phyloP scores from a whole-genome alignment of 1,140 invertebrate species.

The Nasonia giraulti region DNA sequence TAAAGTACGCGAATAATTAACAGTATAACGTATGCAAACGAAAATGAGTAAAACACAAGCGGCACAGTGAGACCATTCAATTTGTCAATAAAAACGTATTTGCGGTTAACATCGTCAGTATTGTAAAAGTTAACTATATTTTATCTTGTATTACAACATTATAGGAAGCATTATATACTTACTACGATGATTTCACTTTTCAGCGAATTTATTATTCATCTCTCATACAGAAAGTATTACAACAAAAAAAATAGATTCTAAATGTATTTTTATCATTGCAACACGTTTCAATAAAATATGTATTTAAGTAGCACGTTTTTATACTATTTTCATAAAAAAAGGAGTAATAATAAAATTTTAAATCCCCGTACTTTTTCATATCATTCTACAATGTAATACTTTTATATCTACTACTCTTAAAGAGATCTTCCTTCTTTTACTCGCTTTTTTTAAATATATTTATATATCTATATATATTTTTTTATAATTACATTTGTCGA shows the following conservation, averaged over 20 bases:
- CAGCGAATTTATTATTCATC: constrained; percentile 6
- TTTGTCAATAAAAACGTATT: neutral
- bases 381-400: neutral
- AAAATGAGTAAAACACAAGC: constrained; percentile 27
- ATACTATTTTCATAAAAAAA: constrained; percentile 24
- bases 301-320: neutral
- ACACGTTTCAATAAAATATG: constrained; percentile 20
- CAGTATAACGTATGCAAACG: constrained; percentile 31
- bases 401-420: constrained; percentile 5
- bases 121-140: constrained; percentile 44
- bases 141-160: constrained; percentile 22
- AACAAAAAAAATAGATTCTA: constrained; percentile 26
- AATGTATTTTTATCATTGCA: constrained; percentile 38
- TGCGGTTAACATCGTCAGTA: constrained; percentile 15
- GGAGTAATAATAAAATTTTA: neutral
- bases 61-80: constrained; percentile 16
- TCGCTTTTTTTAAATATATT: neutral
- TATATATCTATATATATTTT: neutral
- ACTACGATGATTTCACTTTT: constrained; percentile 9
- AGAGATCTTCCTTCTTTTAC: constrained; percentile 7
- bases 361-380: neutral
- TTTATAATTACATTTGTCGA: neutral
- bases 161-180: constrained; percentile 14
- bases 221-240: constrained; percentile 15
- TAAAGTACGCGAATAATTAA: constrained; percentile 38